These are phyloP conservation scores for Leptinotarsa juncta DNA, from an alignment of 2,888 invertebrate genomes.

Conservation along the genomic window DNA sequence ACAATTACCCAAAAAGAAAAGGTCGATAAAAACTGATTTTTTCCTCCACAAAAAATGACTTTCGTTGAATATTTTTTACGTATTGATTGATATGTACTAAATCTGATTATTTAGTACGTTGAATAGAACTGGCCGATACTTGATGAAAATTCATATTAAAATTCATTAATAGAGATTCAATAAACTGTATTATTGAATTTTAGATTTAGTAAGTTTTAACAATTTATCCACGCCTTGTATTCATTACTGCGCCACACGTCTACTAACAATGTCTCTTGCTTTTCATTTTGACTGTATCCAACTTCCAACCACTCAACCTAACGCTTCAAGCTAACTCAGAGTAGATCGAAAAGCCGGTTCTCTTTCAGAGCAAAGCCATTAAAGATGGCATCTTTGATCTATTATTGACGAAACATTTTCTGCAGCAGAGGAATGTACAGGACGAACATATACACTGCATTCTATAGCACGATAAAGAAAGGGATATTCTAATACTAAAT, in stretches of 20 bases:
- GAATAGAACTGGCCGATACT: too few relatives aligned
- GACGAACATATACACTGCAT: background rate
- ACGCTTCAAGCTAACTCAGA: slow-evolving; percentile 15
- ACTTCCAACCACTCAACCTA: slow-evolving; percentile 10
- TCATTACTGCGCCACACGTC: background rate
- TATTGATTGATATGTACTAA: too few relatives aligned
- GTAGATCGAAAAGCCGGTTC: slow-evolving; percentile 1
- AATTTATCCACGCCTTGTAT: background rate
- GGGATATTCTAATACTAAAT: too few relatives aligned
- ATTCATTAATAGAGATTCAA: too few relatives aligned
- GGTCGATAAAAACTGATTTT: too few relatives aligned
- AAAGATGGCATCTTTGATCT: slow-evolving; percentile 12
- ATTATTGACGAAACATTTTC: slow-evolving; percentile 10
- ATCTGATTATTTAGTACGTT: too few relatives aligned
- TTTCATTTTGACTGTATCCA: background rate
- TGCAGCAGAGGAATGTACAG: slow-evolving; percentile 3
- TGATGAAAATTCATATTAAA: too few relatives aligned
- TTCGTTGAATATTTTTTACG: too few relatives aligned
- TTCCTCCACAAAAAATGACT: too few relatives aligned
- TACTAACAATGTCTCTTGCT: background rate
- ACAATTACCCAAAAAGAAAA: too few relatives aligned
- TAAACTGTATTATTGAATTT: too few relatives aligned
- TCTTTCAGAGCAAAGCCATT: slow-evolving; percentile 2
- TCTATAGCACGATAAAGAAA: background rate
- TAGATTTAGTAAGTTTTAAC: background rate